These are phyloP conservation scores for Poeciliopsis infans DNA, from an alignment of 2,797 vertebrate species.

Conservation along the genomic window DNA sequence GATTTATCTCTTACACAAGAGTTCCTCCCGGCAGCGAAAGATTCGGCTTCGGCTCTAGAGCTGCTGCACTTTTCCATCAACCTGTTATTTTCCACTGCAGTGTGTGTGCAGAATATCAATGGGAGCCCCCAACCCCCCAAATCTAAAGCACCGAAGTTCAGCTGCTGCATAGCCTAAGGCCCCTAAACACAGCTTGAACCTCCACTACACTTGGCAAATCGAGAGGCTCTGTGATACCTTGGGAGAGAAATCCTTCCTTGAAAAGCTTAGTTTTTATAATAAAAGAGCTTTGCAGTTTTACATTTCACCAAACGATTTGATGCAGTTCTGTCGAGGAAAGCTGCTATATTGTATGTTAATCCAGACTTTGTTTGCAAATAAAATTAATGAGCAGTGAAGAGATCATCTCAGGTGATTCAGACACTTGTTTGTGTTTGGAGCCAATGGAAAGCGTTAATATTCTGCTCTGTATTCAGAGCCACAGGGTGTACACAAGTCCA, in stretches of 20 bases:
- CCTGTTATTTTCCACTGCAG: conserved; percentile 50
- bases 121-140: conserved; percentile 53
- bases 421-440: neutral
- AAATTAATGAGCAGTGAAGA: neutral
- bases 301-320: neutral
- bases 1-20: conserved; percentile 46
- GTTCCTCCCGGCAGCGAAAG: conserved; percentile 55
- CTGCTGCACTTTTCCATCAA: conserved; percentile 56
- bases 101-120: conserved; percentile 75
- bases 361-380: neutral
- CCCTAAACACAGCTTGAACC: conserved; percentile 53
- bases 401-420: conserved; percentile 5
- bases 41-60: conserved; percentile 45
- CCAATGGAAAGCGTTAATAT: neutral
- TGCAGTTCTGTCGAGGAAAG: neutral
- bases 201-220: conserved; percentile 63
- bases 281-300: conserved; percentile 23
- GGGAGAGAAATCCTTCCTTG: conserved; percentile 47
- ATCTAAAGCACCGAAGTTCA: conserved; percentile 60
- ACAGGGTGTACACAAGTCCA: conserved; percentile 10
- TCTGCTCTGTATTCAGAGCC: conserved; percentile 22
- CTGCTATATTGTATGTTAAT: neutral
- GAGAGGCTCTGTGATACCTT: conserved; percentile 51
- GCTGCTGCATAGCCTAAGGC: conserved; percentile 64
- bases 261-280: conserved; percentile 27